phyloP scores from a whole-genome alignment of 2,888 invertebrate species.

The Hyalella azteca region DNA sequence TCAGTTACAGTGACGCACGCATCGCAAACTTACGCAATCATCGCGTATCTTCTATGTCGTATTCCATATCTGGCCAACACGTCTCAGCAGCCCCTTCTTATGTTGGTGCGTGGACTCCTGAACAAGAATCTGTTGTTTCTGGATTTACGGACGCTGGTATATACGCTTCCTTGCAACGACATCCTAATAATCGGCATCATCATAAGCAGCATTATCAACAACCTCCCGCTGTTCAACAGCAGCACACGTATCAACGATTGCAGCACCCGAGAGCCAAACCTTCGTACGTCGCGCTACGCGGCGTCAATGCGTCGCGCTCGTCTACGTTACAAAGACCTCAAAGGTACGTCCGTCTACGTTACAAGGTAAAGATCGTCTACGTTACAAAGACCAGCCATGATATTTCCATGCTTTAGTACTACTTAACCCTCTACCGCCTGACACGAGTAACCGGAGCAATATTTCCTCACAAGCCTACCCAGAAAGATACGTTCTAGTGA shows the following conservation, averaged over 20 bases:
- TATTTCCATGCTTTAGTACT: no score
- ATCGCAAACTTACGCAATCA: constrained; percentile 20
- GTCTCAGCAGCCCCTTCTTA: constrained; percentile 21
- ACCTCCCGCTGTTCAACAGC: constrained; percentile 7
- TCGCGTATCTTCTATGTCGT: constrained; percentile 33
- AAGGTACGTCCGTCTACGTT: constrained; percentile 38
- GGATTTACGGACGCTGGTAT: constrained; percentile 56
- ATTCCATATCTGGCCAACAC: constrained; percentile 17
- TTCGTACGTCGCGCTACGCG: constrained; percentile 55
- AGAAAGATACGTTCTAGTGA: no score
- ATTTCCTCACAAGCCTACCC: no score
- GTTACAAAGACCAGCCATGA: no score
- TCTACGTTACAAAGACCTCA: constrained; percentile 30
- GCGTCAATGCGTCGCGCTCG: constrained; percentile 55
- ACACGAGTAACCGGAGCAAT: no score
- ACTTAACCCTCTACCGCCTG: no score
- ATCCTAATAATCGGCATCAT: constrained; percentile 37
- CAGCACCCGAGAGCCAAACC: constrained; percentile 48
- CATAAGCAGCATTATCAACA: constrained; percentile 49
- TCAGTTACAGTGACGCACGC: not conserved
- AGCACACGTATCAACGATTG: constrained; percentile 35
- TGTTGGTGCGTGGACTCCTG: constrained; percentile 56
- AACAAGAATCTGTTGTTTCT: constrained; percentile 57
- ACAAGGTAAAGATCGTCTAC: no score
- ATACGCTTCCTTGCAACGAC: constrained; percentile 56